phyloP scores from a whole-genome alignment of 2,797 vertebrate species.

The Cossypha heuglini region DNA sequence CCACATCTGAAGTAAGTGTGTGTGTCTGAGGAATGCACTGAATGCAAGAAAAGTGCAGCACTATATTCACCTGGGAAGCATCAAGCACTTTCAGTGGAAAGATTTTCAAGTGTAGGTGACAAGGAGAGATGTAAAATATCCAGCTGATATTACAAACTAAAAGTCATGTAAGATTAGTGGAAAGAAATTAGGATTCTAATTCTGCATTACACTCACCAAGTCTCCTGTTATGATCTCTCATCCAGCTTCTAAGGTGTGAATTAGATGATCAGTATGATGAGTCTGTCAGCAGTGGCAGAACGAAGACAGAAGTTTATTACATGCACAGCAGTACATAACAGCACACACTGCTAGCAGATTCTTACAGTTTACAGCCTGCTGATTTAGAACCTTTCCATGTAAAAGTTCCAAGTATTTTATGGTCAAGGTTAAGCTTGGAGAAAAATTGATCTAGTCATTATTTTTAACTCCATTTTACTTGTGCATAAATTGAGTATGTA shows the following conservation, averaged over 20 bases:
- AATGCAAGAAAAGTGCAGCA: not conserved
- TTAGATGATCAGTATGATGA: not conserved
- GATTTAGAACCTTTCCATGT: not conserved
- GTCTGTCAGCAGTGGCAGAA: not conserved
- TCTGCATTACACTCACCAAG: not conserved
- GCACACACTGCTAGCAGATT: not conserved
- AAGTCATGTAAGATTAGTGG: not conserved
- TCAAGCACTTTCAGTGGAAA: not conserved
- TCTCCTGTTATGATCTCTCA: not conserved
- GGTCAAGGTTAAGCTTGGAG: not conserved
- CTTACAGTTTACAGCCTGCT: not conserved
- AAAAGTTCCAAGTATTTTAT: not conserved
- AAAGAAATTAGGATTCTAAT: not conserved
- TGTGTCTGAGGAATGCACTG: not conserved
- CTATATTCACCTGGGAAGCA: not conserved
- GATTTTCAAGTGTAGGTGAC: not conserved
- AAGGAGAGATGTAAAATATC: conserved; percentile 6
- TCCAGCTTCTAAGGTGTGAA: not conserved
- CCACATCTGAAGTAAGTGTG: not conserved
- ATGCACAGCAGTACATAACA: not conserved
- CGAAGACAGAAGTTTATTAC: not conserved
- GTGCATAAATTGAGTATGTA: not conserved
- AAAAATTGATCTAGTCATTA: not conserved
- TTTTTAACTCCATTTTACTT: not conserved
- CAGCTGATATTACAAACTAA: conserved; percentile 13